Conservation (phyloP, 2,888 invertebrate species). For the Steromphala cineraria region DNA sequence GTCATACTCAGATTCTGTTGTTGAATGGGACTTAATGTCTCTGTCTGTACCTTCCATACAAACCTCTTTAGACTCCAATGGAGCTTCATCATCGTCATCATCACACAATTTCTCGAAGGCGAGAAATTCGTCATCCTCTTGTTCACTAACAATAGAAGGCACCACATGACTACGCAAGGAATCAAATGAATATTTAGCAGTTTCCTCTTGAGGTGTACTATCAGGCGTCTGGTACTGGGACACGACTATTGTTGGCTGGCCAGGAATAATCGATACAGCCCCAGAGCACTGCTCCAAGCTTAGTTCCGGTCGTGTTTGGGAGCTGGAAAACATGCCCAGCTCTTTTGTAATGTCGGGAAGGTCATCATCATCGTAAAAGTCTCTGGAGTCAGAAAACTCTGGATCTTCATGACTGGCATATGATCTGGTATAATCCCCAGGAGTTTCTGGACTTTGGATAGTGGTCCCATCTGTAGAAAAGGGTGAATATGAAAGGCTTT, state of each 20-base stretch:
- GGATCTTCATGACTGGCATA: background rate
- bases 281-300: background rate
- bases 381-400: background rate
- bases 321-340: background rate
- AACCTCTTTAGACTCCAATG: too few species aligned
- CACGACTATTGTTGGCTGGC: constrained; percentile 6
- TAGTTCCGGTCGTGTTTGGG: background rate
- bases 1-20: too few species aligned
- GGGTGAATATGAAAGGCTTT: constrained; percentile 11
- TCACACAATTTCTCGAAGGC: background rate
- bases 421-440: background rate
- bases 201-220: background rate
- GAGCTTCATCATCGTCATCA: background rate
- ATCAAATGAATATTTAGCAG: background rate
- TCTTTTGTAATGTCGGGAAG: background rate
- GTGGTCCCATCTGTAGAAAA: background rate
- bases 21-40: background rate
- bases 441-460: background rate
- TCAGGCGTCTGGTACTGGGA: constrained; percentile 5
- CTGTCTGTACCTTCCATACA: background rate
- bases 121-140: background rate
- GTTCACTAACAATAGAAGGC: background rate
- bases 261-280: background rate
- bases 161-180: background rate
- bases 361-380: background rate